phyloP scores from a whole-genome alignment of 2,888 invertebrate species.

The Calameuta idolon region DNA sequence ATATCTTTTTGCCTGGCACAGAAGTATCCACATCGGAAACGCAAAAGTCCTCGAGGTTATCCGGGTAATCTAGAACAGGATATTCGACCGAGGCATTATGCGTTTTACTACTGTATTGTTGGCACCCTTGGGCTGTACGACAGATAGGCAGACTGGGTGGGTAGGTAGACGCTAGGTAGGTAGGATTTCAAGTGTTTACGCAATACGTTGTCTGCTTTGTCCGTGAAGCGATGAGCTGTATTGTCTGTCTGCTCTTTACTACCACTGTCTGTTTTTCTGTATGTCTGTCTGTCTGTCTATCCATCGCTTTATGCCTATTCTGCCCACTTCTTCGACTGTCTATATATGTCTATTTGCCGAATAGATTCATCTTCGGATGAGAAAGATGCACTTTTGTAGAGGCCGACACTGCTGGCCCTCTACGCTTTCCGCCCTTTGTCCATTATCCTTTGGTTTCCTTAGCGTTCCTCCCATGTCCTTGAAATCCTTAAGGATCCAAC shows the following conservation, averaged over 20 bases:
- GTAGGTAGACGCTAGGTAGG: not conserved
- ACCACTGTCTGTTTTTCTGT: slow-evolving; percentile 37
- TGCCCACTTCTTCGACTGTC: slow-evolving; percentile 27
- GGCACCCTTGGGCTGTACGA: slow-evolving; percentile 1
- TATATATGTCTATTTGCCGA: slow-evolving; percentile 53
- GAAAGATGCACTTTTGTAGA: slow-evolving; percentile 59
- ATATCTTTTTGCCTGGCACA: not conserved
- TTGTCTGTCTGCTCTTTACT: slow-evolving; percentile 61
- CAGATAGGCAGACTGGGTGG: not conserved
- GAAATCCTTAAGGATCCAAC: not conserved
- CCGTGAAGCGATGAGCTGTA: slow-evolving; percentile 65
- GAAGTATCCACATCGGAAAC: slow-evolving; percentile 44
- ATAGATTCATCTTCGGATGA: slow-evolving; percentile 49
- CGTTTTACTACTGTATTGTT: slow-evolving; percentile 13
- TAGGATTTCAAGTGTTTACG: slow-evolving; percentile 62
- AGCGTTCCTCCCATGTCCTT: not conserved
- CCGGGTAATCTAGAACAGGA: slow-evolving; percentile 54
- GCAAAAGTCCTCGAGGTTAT: slow-evolving; percentile 50
- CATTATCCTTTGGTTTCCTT: slow-evolving; percentile 1
- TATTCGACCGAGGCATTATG: slow-evolving; percentile 32
- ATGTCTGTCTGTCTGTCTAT: slow-evolving; percentile 23
- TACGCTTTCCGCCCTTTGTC: slow-evolving; percentile 15
- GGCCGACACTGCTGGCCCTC: slow-evolving; percentile 9
- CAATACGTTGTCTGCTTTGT: slow-evolving; percentile 63
- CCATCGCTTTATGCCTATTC: slow-evolving; percentile 47